A percentile compares a stretch with the other conserved stretches of the same genome.
Evolutionary conservation across 2,797 vertebrate species (phyloP).

Genomic region (Diglossa cyanea): DNA sequence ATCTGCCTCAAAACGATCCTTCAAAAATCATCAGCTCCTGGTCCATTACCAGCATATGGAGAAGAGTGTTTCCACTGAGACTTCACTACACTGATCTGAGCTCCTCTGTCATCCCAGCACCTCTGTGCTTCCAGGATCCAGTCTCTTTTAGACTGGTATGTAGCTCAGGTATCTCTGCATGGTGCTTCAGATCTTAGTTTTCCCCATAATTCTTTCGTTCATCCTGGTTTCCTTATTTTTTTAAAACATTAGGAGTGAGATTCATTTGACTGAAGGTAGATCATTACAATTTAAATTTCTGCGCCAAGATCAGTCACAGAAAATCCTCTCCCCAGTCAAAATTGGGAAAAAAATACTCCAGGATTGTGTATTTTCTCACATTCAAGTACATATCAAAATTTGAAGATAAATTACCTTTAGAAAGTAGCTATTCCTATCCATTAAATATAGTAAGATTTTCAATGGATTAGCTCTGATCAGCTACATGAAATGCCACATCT

Average conservation of each 20-base stretch:
- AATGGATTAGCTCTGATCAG: neutral
- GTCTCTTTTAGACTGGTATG: neutral
- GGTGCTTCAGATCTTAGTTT: neutral
- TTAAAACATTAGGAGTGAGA: too few relatives aligned
- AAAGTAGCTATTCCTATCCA: neutral
- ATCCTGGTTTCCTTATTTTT: neutral
- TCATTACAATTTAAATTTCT: neutral
- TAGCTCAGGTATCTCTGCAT: neutral
- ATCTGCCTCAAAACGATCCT: neutral
- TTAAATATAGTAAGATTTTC: neutral
- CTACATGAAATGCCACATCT: neutral
- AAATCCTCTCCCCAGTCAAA: neutral
- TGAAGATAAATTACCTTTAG: neutral
- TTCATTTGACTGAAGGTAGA: neutral
- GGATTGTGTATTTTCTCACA: neutral
- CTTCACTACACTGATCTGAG: fast-evolving
- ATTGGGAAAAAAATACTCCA: neutral
- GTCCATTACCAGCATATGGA: neutral
- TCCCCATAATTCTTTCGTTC: neutral
- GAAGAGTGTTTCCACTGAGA: neutral
- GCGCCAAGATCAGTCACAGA: neutral
- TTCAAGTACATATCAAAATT: neutral
- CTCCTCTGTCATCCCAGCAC: neutral
- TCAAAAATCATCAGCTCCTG: neutral
- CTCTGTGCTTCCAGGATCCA: neutral